Evolutionary conservation across 2,113 vertebrate genomes (phyloP).

Genomic region (Rostratula benghalensis): DNA sequence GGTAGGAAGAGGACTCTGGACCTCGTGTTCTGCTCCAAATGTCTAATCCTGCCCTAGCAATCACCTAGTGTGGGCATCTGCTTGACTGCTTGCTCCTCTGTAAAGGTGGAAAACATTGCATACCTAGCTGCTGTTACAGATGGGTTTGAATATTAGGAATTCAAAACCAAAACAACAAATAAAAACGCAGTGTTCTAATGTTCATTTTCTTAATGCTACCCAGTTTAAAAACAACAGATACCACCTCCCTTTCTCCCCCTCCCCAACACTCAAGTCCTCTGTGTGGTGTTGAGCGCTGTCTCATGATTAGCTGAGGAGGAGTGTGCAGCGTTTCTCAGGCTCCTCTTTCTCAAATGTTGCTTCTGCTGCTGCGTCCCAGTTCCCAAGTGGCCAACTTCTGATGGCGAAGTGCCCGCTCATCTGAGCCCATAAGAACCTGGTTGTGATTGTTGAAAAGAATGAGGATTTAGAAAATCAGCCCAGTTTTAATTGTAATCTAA

Average conservation of each 20-base stretch:
- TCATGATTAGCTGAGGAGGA: slow-evolving; percentile 38
- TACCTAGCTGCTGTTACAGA: neutral
- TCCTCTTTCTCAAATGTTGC: neutral
- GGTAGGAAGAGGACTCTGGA: neutral
- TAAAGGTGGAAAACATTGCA: neutral
- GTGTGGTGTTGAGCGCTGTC: neutral
- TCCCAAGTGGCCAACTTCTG: neutral
- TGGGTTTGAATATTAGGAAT: neutral
- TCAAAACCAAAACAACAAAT: neutral
- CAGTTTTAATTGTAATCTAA: neutral
- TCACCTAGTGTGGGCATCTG: neutral
- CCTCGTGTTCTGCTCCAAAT: neutral
- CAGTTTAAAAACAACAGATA: neutral
- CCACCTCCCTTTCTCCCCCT: no score
- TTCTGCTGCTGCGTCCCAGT: neutral
- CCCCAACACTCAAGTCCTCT: neutral
- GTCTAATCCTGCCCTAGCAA: neutral
- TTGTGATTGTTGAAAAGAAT: neutral
- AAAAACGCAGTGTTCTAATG: neutral
- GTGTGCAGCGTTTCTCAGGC: neutral
- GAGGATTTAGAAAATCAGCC: neutral
- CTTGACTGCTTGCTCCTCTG: neutral
- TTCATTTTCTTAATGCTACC: neutral
- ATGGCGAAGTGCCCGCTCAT: neutral
- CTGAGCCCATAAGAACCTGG: neutral